Base-by-base conservation (phyloP, 37 sponge, comb jelly and placozoan genomes). In the Spongilla lacustris region DNA sequence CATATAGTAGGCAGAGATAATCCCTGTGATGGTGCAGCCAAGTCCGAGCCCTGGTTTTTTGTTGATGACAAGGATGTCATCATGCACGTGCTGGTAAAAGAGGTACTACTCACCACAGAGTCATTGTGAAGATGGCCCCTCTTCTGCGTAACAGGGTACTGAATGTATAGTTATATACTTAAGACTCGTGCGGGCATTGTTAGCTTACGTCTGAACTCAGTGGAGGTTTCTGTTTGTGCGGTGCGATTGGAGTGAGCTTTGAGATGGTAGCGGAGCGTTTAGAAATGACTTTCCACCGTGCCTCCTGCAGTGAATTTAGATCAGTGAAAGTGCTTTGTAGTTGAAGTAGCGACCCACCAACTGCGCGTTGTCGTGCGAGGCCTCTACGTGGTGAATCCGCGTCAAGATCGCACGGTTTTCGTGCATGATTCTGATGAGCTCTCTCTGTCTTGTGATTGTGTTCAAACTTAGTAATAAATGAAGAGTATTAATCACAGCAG, bases 361-460 rank as follows among this genome's bases (percentile, higher is more conserved):
- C 35, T 94, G 81, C 71, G 71, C 25, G 78, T 84, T 92, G 50
- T 92, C 89, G 88, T 94, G 92, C 84, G 92, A 88, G 4, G 98
- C 84, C 73, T 96, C 93, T 71, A 88, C 92, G 67, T 80, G 22
- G 67, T 90, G 75, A 32, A 98, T 98, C 28, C 98, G 74, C 86
- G 94, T 95, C 69, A 93, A 74, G 36, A 98, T 90, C 41, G 91
- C 94, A 29, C 95, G 94, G 77, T 96, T 98, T 86, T 98, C 96
- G 71, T 91, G 89, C 9, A 94, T 87, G 4, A 98, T 85, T 79
- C 90, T 67, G 72, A 93, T 77, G 32, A 93, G 79, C 33, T 97
- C 94, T 69, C 87, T 37, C 80, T 95, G 94, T 36, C 98, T 83
- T 50, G 81, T 85, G 29, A 92, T 89, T 69, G 49, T 84, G 81